Base-by-base conservation (phyloP, 2,888 invertebrate genomes). In the Drosophila mercatorum region DNA sequence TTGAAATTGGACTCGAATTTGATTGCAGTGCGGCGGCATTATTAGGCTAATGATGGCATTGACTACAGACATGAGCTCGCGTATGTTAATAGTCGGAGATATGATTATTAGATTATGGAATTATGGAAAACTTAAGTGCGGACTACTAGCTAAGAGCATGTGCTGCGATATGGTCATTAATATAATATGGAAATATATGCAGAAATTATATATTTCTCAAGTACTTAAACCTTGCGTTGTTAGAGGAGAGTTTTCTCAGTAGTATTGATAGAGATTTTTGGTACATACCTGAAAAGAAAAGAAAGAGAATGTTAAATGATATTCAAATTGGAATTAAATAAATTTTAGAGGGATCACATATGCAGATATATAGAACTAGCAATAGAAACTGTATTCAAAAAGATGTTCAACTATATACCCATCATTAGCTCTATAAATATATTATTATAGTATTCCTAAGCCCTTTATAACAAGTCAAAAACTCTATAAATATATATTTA, bases 281-380 rank as follows among this genome's bases (percentile, higher is more conserved):
- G 11, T 22, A 68, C 82, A 59, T 87, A 82, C 82, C 82, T 82
- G 72, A 41, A 82, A 82, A 17, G 7, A 64, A n/a, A 52, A 49
- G 31, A 63, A 55, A 58, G 3, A 66, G 51, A 34, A 11, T 12
- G 12, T 22, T 22, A n/a, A 46, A 57, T 44, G 12, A 3, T 14
- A 38, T 28, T 3, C 1, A 1, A 53, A 53, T 28, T 49, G 28
- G n/a, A 31, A 38, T 38, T 36, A n/a, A 22, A 12, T 36, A 2
- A 10, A 12, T 17, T 17, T 43, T 1, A 51, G 8, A 31, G 8
- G 8, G n/a, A 47, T n/a, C 22, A 2, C 22, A 7, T n/a, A 7
- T n/a, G 31, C 10, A 2, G 10, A 31, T 10, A 17, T 2, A 6
- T 31, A 34, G 31, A 11, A 6, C 5, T 7, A 31, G 49, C 31